Conservation (phyloP, 2,888 invertebrate genomes). For the Acleris cristana region DNA sequence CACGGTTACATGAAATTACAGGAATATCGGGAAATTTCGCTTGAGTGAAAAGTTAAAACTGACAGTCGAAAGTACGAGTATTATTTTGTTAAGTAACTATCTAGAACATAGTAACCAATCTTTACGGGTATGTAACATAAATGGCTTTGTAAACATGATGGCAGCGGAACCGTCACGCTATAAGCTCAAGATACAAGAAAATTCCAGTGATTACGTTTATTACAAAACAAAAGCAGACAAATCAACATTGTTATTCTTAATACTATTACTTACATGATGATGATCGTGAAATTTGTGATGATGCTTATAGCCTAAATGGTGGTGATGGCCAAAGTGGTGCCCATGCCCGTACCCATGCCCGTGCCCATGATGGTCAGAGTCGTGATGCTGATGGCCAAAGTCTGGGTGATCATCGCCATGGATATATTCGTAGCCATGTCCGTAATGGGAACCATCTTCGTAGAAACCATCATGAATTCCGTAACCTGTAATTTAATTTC, state of each 20-base stretch:
- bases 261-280: conserved; percentile 60
- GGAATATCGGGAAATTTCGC: no score
- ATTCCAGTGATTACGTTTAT: conserved; percentile 17
- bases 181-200: conserved; percentile 16
- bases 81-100: no score
- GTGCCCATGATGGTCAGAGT: conserved; percentile 40
- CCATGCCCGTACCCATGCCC: conserved; percentile 46
- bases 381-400: conserved; percentile 19
- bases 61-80: no score
- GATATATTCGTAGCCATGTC: conserved; percentile 58
- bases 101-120: background rate
- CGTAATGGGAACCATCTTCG: conserved; percentile 63
- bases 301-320: conserved; percentile 46
- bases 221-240: conserved; percentile 30
- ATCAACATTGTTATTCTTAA: background rate
- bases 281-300: conserved; percentile 54
- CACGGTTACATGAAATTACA: no score
- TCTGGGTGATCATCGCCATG: conserved; percentile 42
- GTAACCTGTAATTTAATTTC: conserved; percentile 46
- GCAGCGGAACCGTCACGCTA: conserved; percentile 34
- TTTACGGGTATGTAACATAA: background rate
- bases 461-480: conserved; percentile 57
- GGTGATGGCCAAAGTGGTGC: conserved; percentile 49
- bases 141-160: conserved; percentile 16
- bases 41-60: no score